A percentile compares a stretch with the other conserved stretches of the same genome.
These are phyloP conservation scores for Terebella lapidaria DNA, from an alignment of 2,888 invertebrate genomes.

Conservation along the genomic window DNA sequence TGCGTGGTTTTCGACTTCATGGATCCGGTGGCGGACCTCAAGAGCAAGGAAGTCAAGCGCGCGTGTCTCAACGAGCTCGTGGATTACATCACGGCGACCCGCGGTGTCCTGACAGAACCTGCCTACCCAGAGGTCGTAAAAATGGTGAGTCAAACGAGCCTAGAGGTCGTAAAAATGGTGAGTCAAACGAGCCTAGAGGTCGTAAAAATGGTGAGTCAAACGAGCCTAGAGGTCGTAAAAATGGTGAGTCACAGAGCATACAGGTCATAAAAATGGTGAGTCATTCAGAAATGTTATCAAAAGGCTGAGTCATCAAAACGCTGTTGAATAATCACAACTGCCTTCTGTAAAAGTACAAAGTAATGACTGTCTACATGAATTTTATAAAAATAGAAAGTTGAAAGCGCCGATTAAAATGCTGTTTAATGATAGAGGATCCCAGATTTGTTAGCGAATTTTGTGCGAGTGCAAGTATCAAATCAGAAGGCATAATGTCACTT, in stretches of 20 bases:
- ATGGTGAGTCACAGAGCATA: background rate
- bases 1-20: conserved; percentile 98
- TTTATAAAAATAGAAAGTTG: too few species aligned
- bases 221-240: background rate
- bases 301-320: too few species aligned
- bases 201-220: background rate
- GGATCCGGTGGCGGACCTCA: conserved; percentile 91
- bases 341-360: too few species aligned
- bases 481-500: too few species aligned
- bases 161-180: background rate
- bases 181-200: background rate
- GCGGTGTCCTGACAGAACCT: conserved; percentile 91
- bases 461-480: too few species aligned
- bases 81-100: conserved; percentile 85
- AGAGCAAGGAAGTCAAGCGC: conserved; percentile 98
- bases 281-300: too few species aligned
- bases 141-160: conserved; percentile 69
- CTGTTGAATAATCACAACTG: too few species aligned
- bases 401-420: too few species aligned
- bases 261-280: background rate
- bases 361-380: too few species aligned
- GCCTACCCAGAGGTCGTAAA: conserved; percentile 98
- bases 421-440: too few species aligned
- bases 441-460: too few species aligned
- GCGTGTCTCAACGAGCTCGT: conserved; percentile 95